Evolutionary conservation across 2,797 vertebrate genomes (phyloP), one percentile per base, ranked within the genome.

Genomic region (Phalloptychus januarius): DNA sequence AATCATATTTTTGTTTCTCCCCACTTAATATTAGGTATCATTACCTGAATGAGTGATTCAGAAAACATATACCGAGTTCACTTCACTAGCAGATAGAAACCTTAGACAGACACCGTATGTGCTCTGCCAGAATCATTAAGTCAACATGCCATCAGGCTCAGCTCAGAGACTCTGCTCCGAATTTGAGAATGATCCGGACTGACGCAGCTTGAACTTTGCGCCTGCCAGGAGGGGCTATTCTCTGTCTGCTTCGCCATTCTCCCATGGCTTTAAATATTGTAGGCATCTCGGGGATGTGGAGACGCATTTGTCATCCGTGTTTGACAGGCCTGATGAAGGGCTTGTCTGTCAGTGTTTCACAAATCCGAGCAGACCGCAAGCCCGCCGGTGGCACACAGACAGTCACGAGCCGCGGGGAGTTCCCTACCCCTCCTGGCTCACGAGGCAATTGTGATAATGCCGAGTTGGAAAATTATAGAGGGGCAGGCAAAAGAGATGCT

Each of bases 251-350:
- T 86, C 79, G 44, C 89, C 86, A 80, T 91, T 92, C 92, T 91
- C 93, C 92, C 88, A 87, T 90, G 91, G 89, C 84, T 92, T 94
- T 93, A 93, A 95, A 95, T 93, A 94, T 93, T 92, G 87, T 90
- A 92, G 91, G 92, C 91, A 93, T 94, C 89, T 90, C 82, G 87
- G 93, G 91, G 92, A 93, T 91, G 93, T 87, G 90, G 94, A 93
- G 93, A 93, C 75, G 56, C 93, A 94, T 95, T 95, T 94, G 94
- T 95, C 94, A 95, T 92, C 89, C 83, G 73, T 87, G 88, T 93
- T 94, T 95, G 94, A 94, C 94, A 94, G 93, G 86, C 88, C 92
- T 94, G 94, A 95, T 94, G 93, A 95, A 94, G 94, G 93, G 92
- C 87, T 92, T 92, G 91, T 94, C 93, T 93, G 90, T 94, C 91